Conservation (phyloP, 2,113 vertebrate species). For the Paramisgurnus dabryanus region DNA sequence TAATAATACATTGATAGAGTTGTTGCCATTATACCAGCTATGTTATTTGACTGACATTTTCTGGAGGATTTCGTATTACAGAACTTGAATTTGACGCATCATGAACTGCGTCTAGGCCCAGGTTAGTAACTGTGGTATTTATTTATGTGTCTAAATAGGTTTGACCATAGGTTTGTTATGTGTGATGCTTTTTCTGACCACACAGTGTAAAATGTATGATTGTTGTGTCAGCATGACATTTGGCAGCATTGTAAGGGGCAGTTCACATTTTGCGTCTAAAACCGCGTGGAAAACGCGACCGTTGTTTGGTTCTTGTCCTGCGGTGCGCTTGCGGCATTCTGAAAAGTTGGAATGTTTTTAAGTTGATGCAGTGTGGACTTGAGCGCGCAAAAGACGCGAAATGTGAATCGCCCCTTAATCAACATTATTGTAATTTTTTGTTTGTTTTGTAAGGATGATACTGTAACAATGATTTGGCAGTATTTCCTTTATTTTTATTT, state of each 20-base stretch:
- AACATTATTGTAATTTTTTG: neutral
- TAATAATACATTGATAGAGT: neutral
- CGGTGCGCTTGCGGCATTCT: too few relatives aligned
- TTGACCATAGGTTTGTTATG: neutral
- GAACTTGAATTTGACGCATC: neutral
- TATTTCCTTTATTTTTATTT: slow-evolving; percentile 18
- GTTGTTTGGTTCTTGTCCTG: too few relatives aligned
- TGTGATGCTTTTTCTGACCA: slow-evolving; percentile 19
- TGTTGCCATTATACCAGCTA: too few relatives aligned
- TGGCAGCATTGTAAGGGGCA: neutral
- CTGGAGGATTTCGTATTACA: too few relatives aligned
- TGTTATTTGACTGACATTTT: neutral
- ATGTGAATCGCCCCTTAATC: too few relatives aligned
- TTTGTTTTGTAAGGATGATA: slow-evolving; percentile 9
- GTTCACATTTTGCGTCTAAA: too few relatives aligned
- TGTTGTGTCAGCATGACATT: slow-evolving; percentile 5
- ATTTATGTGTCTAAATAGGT: neutral
- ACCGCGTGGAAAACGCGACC: too few relatives aligned
- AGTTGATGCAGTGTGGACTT: too few relatives aligned
- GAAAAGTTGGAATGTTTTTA: too few relatives aligned
- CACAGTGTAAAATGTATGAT: neutral
- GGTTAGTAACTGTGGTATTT: neutral
- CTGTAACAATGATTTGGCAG: slow-evolving; percentile 31
- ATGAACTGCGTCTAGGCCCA: neutral
- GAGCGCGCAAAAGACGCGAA: too few relatives aligned